Evolutionary conservation across 2,797 vertebrate genomes (phyloP), one percentile per base, ranked within the genome.

Genomic region (Thamnophis elegans): DNA sequence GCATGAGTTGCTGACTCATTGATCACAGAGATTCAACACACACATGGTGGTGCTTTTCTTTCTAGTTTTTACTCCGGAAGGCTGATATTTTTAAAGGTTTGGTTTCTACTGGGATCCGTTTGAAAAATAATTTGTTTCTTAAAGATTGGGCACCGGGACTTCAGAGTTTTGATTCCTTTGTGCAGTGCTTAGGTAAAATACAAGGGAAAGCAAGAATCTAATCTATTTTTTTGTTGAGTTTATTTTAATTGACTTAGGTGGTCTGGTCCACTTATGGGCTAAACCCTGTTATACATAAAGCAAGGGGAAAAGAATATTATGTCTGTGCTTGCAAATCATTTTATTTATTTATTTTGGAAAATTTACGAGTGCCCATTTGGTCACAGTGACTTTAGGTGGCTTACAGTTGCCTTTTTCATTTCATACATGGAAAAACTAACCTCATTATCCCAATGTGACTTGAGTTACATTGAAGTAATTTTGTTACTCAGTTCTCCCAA

Each of bases 1-100:
- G 53, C 86, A 26, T 65, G 54, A 25, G 22, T 59, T 95, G 93
- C 93, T 95, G 94, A 94, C 91, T 95, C 94, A 94, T 91, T 93
- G 86, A 32, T 93, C 86, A 85, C 32, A 85, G 68, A 85, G 14
- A 58, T 85, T 47, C 42, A 82, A 58, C 47, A 53, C n/a, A 32
- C 68, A 28, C 60, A 20, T 54, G n/a, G 47, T 26, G 42, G 32
- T 62, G 58, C 18, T 91, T 90, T 51, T 22, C 58, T 59, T 62
- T 47, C 47, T 20, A 51, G 36, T 9, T 54, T 59, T 82, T 18
- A 59, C 60, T 53, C 12, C 18, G 53, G 82, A 28, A 47, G 47
- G 42, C 25, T 54, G 42, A 13, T 36, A 47, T 68, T 85, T 54
- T 59, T 25, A 59, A n/a, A 59, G 18, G 18, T 54, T 42, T 82